Evolutionary conservation across 2,113 vertebrate genomes (phyloP).

Genomic region (Festucalex cinctus): DNA sequence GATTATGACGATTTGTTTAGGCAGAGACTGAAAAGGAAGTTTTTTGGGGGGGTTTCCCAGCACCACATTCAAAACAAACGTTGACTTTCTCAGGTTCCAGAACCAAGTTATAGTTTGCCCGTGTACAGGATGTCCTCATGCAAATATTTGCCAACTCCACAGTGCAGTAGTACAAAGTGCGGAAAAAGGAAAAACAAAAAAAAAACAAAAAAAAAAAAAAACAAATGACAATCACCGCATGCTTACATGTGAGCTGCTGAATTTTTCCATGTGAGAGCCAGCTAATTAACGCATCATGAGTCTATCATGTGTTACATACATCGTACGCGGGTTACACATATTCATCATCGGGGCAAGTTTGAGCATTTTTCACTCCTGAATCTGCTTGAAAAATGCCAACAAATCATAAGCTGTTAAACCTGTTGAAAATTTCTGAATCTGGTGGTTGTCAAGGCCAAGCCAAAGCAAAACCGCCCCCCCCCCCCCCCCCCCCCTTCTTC

Average conservation of each 20-base stretch:
- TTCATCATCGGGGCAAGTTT: background rate
- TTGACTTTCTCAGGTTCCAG: background rate
- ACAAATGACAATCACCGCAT: background rate
- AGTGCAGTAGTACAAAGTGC: slow-evolving; percentile 4
- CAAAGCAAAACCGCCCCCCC: background rate
- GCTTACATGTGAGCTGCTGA: background rate
- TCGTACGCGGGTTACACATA: background rate
- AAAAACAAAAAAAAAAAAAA: background rate
- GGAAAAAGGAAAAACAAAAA: background rate
- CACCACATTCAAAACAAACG: background rate
- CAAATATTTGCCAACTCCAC: background rate
- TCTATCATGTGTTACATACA: background rate
- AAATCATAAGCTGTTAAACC: background rate
- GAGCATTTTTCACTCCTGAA: too few species aligned
- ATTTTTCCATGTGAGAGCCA: background rate
- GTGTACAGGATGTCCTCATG: background rate
- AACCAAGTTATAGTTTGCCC: background rate
- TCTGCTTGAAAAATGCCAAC: too few species aligned
- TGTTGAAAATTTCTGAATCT: background rate
- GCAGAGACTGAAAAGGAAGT: background rate
- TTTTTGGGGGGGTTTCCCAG: background rate
- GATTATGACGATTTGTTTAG: background rate
- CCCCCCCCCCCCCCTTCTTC: too few species aligned
- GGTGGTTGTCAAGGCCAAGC: background rate
- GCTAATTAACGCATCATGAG: background rate